Base-by-base conservation (phyloP, 1,140 invertebrate species). In the Penaeus vannamei region DNA sequence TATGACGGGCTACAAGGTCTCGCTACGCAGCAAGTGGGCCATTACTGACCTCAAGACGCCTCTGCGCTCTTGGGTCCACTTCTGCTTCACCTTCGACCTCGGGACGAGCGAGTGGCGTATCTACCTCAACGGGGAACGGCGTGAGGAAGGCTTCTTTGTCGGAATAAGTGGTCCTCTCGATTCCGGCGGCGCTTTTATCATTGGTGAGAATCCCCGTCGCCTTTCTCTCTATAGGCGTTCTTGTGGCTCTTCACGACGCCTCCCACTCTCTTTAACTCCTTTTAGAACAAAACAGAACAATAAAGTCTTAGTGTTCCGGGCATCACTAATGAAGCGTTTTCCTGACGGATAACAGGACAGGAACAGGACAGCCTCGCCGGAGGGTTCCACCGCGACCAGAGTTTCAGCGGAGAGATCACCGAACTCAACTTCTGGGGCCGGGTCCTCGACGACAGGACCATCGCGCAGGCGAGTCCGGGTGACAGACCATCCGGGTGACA, bases 1-100 rank as follows among this genome's bases (percentile, higher is more conserved):
- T 22, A 66, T 76, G 76, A 72, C 59, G 20, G 87, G 87, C n/a
- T 91, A 91, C 84, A 64, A 69, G 61, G 84, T 91, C 32, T 42
- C 84, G 2, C 64, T 91, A 26, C 87, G 72, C n/a, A 76, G 84
- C 23, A 42, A 80, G 19, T 91, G 90, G 90, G 90, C 90, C 12
- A 83, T 10, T 10, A 64, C 84, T n/a, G 26, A 64, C 10, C 53
- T 91, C 1, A 23, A 12, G n/a, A 89, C 90, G 29, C 90, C 90
- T 3, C 90, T 91, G 8, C 60, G 79, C 12, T 72, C 76, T 20
- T 91, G 90, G 90, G 29, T 84, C 20, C 87, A 89, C 64, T 91
- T 83, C 80, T 91, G 90, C 84, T 86, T 91, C 61, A 26, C 84
- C 69, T 91, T 84, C 87, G 19, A 72, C 22, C 29, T 64, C 32